These are phyloP conservation scores for Spinus pinus DNA, from an alignment of 2,797 vertebrate species.

Conservation along the genomic window DNA sequence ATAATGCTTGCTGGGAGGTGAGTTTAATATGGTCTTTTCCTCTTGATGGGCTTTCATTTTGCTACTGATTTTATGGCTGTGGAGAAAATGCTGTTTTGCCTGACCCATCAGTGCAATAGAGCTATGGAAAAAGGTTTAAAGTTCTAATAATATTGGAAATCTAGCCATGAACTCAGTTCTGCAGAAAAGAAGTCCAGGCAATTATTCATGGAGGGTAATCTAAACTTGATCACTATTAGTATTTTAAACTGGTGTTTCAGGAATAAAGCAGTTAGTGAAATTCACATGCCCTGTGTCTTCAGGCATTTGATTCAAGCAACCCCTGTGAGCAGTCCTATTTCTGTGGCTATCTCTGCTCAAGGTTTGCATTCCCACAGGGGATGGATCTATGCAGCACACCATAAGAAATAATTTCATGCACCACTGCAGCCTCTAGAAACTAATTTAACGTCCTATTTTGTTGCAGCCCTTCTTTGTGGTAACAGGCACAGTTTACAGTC, in stretches of 20 bases:
- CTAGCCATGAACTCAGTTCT: neutral
- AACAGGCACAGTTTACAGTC: constrained; percentile 49
- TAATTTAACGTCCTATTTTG: constrained; percentile 78
- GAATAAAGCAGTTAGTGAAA: neutral
- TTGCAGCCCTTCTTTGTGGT: constrained; percentile 62
- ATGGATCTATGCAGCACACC: constrained; percentile 77
- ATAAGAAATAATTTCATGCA: constrained; percentile 87
- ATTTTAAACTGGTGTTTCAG: constrained; percentile 2
- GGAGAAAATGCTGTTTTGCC: neutral
- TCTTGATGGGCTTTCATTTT: constrained; percentile 4
- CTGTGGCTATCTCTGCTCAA: constrained; percentile 70
- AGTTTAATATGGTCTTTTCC: neutral
- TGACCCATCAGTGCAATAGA: neutral
- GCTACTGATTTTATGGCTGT: neutral
- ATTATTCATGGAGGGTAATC: neutral
- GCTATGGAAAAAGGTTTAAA: neutral
- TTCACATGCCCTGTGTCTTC: neutral
- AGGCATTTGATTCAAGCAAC: neutral
- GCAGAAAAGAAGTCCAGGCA: neutral
- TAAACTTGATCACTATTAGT: neutral
- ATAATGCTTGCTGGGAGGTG: neutral
- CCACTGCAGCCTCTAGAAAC: constrained; percentile 82
- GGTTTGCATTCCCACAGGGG: constrained; percentile 66
- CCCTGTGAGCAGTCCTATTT: constrained; percentile 1
- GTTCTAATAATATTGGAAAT: constrained; percentile 18